A percentile compares a stretch with the other conserved stretches of the same genome.
Conservation (phyloP, 2,797 vertebrate genomes). For the Phataginus tricuspis region DNA sequence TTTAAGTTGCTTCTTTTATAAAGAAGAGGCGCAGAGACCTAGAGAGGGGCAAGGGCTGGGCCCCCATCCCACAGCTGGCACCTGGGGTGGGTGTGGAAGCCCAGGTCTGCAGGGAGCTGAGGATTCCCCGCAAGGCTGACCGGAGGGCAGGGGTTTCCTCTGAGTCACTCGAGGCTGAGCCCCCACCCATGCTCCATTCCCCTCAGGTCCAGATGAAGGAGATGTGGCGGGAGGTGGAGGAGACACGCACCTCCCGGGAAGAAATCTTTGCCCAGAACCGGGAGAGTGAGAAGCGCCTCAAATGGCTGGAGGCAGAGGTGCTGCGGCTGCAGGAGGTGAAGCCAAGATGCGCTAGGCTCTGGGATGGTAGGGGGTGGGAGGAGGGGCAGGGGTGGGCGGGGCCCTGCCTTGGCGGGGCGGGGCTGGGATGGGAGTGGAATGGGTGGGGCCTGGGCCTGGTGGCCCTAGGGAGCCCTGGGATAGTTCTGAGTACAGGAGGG, state of each 20-base stretch:
- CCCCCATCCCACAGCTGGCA: not conserved
- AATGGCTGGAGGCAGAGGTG: conserved; percentile 93
- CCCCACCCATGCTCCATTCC: fast-evolving
- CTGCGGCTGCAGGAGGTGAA: conserved; percentile 92
- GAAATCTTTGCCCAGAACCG: conserved; percentile 90
- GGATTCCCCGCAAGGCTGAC: no score
- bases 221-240: conserved; percentile 92
- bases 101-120: not conserved
- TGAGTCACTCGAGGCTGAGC: not conserved
- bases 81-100: not conserved
- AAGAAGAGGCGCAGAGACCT: not conserved
- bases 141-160: fast-evolving
- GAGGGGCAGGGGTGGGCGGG: not conserved
- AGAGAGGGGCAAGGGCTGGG: not conserved
- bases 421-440: not conserved
- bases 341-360: not conserved
- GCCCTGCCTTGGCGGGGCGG: no score
- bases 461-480: no score
- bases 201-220: conserved; percentile 93
- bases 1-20: not conserved
- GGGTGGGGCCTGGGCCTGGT: not conserved
- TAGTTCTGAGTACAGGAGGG: not conserved
- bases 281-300: conserved; percentile 93
- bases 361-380: not conserved
- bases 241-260: conserved; percentile 89